These are phyloP conservation scores for Dione vanillae DNA, from an alignment of 2,888 invertebrate species.

Conservation along the genomic window DNA sequence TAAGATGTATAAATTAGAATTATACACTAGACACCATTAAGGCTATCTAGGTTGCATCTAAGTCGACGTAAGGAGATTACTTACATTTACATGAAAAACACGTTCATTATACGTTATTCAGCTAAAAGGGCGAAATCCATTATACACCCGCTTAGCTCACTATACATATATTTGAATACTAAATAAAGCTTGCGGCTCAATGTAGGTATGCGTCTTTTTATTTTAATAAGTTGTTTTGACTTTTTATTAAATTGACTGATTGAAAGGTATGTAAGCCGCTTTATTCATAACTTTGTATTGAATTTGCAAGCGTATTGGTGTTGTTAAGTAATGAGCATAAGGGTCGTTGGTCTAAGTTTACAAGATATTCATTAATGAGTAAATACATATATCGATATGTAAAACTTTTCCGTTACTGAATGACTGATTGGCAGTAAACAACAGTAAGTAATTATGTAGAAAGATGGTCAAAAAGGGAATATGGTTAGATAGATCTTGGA, in stretches of 20 bases:
- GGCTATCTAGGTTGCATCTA: slow-evolving; percentile 44
- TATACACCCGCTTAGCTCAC: slow-evolving; percentile 15
- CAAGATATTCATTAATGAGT: too few relatives aligned
- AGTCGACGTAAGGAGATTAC: slow-evolving; percentile 46
- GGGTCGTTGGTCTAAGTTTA: too few relatives aligned
- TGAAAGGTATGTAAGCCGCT: neutral
- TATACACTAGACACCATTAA: slow-evolving; percentile 39
- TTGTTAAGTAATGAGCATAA: neutral
- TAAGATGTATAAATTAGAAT: slow-evolving; percentile 35
- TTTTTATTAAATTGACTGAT: slow-evolving; percentile 13
- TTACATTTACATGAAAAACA: slow-evolving; percentile 41
- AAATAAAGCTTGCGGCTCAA: neutral
- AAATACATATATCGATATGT: too few relatives aligned
- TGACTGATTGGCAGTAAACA: too few relatives aligned
- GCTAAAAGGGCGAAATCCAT: slow-evolving; percentile 29
- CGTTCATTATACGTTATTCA: slow-evolving; percentile 35
- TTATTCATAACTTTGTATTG: neutral
- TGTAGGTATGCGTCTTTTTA: neutral
- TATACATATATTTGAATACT: slow-evolving; percentile 13
- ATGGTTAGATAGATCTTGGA: too few relatives aligned
- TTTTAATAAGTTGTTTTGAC: neutral
- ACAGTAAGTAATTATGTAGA: too few relatives aligned
- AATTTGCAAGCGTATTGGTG: neutral
- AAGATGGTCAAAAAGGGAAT: too few relatives aligned
- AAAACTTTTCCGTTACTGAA: too few relatives aligned